phyloP scores from a whole-genome alignment of 2,113 vertebrate genomes.

The Cynopterus brachyotis region DNA sequence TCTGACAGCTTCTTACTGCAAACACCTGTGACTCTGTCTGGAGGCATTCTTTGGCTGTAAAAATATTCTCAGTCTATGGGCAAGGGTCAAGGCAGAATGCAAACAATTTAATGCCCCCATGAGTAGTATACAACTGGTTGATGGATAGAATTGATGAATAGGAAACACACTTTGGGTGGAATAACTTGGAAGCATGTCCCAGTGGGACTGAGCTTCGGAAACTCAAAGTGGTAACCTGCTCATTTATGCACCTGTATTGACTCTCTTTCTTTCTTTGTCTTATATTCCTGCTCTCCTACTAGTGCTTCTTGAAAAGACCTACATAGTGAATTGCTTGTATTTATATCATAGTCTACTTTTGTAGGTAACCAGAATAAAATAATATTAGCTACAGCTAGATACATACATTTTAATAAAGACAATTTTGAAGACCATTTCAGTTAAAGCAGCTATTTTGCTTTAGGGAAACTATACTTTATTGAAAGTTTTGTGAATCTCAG shows the following conservation, averaged over 20 bases:
- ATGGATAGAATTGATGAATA: neutral
- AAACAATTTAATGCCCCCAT: neutral
- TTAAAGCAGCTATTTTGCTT: neutral
- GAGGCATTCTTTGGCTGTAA: neutral
- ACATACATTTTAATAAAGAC: neutral
- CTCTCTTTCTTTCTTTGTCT: neutral
- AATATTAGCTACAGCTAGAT: neutral
- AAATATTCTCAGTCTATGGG: constrained; percentile 36
- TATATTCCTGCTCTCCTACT: neutral
- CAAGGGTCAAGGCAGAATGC: constrained; percentile 23
- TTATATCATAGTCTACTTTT: neutral
- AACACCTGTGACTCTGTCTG: neutral
- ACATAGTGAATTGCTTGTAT: neutral
- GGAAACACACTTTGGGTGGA: neutral
- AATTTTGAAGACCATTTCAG: neutral
- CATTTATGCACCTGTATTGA: neutral
- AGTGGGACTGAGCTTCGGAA: neutral
- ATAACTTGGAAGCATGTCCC: neutral
- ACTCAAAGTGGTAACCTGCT: neutral
- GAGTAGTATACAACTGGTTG: neutral
- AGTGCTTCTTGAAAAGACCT: neutral
- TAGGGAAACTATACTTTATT: neutral
- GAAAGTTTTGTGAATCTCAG: neutral
- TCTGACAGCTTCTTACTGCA: neutral
- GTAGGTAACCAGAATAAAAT: neutral